A percentile compares a stretch with the other conserved stretches of the same genome.
These are phyloP conservation scores for Allygus modestus DNA, from an alignment of 2,888 invertebrate genomes.

Conservation along the genomic window DNA sequence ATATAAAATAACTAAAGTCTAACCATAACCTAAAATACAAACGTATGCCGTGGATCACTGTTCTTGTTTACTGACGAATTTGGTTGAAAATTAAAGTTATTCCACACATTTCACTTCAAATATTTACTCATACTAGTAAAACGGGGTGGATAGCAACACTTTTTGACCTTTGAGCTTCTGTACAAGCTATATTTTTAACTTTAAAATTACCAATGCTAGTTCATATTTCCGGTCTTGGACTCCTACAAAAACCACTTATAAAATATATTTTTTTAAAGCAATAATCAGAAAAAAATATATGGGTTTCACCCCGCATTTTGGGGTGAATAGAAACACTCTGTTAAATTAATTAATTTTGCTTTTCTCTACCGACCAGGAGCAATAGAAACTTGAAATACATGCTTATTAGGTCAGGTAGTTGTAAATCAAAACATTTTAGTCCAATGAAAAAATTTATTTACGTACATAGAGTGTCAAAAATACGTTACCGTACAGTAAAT, in stretches of 20 bases:
- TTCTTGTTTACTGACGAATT: too few species aligned
- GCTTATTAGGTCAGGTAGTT: conserved; percentile 17
- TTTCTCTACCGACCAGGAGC: not conserved
- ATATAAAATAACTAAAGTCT: too few species aligned
- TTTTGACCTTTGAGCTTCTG: conserved; percentile 6
- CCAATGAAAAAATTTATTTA: conserved; percentile 25
- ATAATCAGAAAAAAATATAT: conserved; percentile 39
- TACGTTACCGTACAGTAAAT: not conserved
- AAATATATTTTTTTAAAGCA: not conserved
- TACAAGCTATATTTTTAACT: not conserved
- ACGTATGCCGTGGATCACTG: too few species aligned
- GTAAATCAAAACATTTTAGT: conserved; percentile 15
- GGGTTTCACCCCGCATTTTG: conserved; percentile 45
- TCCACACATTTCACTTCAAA: too few species aligned
- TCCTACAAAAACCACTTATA: not conserved
- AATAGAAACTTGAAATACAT: conserved; percentile 44
- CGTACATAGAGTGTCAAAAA: not conserved
- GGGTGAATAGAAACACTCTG: conserved; percentile 58
- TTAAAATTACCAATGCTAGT: not conserved
- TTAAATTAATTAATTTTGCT: conserved; percentile 22
- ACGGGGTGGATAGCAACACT: not conserved
- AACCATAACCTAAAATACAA: too few species aligned
- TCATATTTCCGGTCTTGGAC: conserved; percentile 50
- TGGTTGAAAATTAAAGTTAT: too few species aligned
- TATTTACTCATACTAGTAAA: too few species aligned